Evolutionary conservation across 2,888 invertebrate genomes (phyloP), one percentile per base, ranked within the genome.

Genomic region (Cheilosia impressa): DNA sequence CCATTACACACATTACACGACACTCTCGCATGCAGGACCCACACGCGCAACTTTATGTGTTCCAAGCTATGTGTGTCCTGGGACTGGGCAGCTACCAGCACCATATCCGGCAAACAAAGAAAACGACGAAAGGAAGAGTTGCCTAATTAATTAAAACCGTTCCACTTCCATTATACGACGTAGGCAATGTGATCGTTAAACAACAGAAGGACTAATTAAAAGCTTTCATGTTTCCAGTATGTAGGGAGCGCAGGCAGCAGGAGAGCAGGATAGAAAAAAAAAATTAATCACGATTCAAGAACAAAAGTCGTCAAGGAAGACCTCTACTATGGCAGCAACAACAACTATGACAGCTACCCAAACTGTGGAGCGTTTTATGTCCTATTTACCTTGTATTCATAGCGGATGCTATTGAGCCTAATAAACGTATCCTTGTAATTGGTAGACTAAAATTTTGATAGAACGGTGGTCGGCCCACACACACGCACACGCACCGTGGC

Each of bases 91-190:
- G 27, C 27, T n/a, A 38, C 13, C 4, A 31, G 31, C 5, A 31
- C 27, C 27, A 27, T 27, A 27, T 27, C 34, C 34, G 6, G 17
- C 17, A 17, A 53, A 53, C 34, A 27, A 52, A 73, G 71, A 68
- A 58, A 63, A 13, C 63, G 41, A 55, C 50, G 66, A 57, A 65
- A 60, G 65, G 63, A 79, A 84, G 84, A 79, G 84, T 84, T 79
- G 89, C 88, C 88, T 90, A 90, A 90, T 90, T 90, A 90, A 90
- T 90, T 90, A 90, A 90, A 90, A 90, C 90, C 89, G 88, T 90
- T 90, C 90, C 87, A 72, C 79, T 87, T 72, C 60, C 76, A 79
- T 79, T 85, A 79, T 82, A 79, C 75, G 66, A 72, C 78, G 75
- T 53, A 71, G 75, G 75, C 79, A 75, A 84, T 75, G 75, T 27